A percentile compares a stretch with the other conserved stretches of the same genome.
phyloP scores from a whole-genome alignment of 1,140 invertebrate species.

The Capitella teleta region DNA sequence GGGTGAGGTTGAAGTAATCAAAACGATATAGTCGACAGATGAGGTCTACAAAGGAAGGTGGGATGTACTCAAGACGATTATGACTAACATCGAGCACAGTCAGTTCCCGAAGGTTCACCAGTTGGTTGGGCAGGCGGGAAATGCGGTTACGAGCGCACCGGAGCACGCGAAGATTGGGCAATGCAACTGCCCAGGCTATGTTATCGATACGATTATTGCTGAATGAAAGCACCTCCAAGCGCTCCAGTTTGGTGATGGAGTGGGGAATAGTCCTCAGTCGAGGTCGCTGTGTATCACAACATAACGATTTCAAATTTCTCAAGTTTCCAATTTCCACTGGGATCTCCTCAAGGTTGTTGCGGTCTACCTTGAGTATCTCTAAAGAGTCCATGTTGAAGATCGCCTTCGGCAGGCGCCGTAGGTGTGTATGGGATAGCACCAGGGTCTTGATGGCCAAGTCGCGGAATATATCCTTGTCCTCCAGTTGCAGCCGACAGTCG shows the following conservation, averaged over 20 bases:
- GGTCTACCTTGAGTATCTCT: slow-evolving; percentile 12
- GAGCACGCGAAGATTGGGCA: slow-evolving; percentile 9
- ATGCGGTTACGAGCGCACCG: slow-evolving; percentile 13
- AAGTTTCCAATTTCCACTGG: slow-evolving; percentile 11
- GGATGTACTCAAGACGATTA: slow-evolving; percentile 12
- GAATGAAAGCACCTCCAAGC: slow-evolving; percentile 11
- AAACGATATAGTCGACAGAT: slow-evolving; percentile 9
- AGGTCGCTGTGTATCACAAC: slow-evolving; percentile 13
- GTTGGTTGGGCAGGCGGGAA: slow-evolving; percentile 10
- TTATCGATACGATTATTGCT: slow-evolving; percentile 15
- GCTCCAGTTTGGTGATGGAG: slow-evolving; percentile 7
- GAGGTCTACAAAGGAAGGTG: slow-evolving; percentile 10
- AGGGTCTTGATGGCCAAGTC: slow-evolving; percentile 10
- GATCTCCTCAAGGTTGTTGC: slow-evolving; percentile 12
- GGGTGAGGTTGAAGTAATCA: slow-evolving; percentile 13
- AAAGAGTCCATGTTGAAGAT: slow-evolving; percentile 10
- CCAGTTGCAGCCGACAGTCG: slow-evolving; percentile 10
- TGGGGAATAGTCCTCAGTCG: slow-evolving; percentile 10
- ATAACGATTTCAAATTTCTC: slow-evolving; percentile 7
- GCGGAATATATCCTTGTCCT: slow-evolving; percentile 1
- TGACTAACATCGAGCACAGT: slow-evolving; percentile 13
- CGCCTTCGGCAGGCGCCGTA: slow-evolving; percentile 8
- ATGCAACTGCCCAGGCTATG: slow-evolving; percentile 10
- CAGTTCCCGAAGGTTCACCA: slow-evolving; percentile 11
- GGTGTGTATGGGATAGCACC: slow-evolving; percentile 14